Base-by-base conservation (phyloP, 2,797 vertebrate genomes). In the Poecile montanus region DNA sequence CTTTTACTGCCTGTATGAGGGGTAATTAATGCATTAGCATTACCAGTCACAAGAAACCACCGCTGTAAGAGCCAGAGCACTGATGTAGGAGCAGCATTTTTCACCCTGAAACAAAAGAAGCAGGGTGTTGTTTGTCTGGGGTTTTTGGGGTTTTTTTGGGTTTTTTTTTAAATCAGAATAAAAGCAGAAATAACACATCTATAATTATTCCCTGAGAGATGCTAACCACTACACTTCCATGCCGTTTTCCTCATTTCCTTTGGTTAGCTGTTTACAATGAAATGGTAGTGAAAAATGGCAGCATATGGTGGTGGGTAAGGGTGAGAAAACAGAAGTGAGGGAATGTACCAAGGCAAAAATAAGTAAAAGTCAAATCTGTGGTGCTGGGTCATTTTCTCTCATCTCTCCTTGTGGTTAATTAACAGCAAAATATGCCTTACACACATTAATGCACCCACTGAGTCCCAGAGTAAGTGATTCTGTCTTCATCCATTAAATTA, bases 371-470 rank as follows among this genome's bases (percentile, higher is more conserved):
- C 88, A 97, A 94, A 93, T 96, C 88, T 93, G 71, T 97, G 83
- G 70, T 96, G 54, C 86, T 92, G 57, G 56, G 74, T 96, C 87
- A 82, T 80, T 97, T 96, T 86, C 89, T 97, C 94, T 95, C 85
- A 83, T 97, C 83, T 96, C 89, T 97, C 74, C 38, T 10, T 94
- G 94, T 92, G 94, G 93, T 97, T 97, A 98, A 97, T 97, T 97
- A 97, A 95, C 94, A 91, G 88, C 32, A 88, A 97, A 97, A 97
- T 97, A 91, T 92, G 92, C 74, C 88, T 97, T 85, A 71, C 0
- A 0, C 75, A 85, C 72, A 74, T 74, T 86, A 96, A 96, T 93
- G 90, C 44, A 51, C 66, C 85, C n/a, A 45, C 65, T 86, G 88
- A 95, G 81, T 94, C 96, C 91, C 94, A 86, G 80, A 94, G 85